Base-by-base conservation (phyloP, 2,797 vertebrate species). In the Schizopygopsis pylzovi region DNA sequence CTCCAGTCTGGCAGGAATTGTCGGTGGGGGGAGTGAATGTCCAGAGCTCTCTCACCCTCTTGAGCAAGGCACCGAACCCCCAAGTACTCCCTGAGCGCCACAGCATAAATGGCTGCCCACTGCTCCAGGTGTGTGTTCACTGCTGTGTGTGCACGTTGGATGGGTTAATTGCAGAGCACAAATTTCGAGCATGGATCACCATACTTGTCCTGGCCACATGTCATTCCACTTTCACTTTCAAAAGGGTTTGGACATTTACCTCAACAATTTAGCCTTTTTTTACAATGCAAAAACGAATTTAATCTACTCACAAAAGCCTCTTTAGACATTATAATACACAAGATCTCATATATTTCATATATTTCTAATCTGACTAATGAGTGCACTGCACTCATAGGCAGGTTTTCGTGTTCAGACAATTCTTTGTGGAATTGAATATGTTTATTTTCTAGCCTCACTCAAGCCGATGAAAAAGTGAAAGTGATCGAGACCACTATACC, bases 401-500 rank as follows among this genome's bases (percentile, higher is more conserved):
- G 52, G 25, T 49, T 12, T 80, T 33, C 54, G 18, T 79, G 13
- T 41, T 39, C 20, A 11, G 39, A 47, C 47, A 80, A 80, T 75
- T 25, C 63, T 80, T 37, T 84, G 76, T 47, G 15, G 78, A 83
- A 83, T 6, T 43, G 39, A 20, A 65, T 47, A 70, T 70, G 8
- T 82, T 45, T 68, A 86, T 89, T 79, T n/a, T 41, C 39, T 12
- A 22, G 77, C 28, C 67, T 82, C 82, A 85, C 84, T 88, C 52
- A 90, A 89, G 88, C 68, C 47, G 47, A 65, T 52, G 65, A 83
- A 73, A 71, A 76, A 89, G 68, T 39, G 61, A 79, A 76, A 83
- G 77, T 18, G n/a, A 47, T 56, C 41, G 75, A 59, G 41, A 41
- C 52, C 63, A 54, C 43, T n/a, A 88, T 68, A 89, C 16, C 15